A percentile compares a stretch with the other conserved stretches of the same genome.
Evolutionary conservation across 1,140 invertebrate species (phyloP).

Genomic region (Mesaphorura yosii): DNA sequence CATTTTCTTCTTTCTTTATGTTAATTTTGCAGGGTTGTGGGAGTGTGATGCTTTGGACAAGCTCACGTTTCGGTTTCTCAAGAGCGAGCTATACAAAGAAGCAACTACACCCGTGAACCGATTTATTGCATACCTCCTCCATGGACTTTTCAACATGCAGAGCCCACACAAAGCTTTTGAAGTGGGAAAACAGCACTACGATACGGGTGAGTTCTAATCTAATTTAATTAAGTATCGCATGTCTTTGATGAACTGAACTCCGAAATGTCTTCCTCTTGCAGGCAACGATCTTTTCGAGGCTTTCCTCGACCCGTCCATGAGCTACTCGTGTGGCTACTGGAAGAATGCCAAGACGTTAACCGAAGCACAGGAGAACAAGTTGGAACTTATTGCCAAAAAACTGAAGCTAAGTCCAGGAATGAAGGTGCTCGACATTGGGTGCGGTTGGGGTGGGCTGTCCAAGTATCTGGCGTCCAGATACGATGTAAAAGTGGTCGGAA

Average conservation of each 20-base stretch:
- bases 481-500: conserved; percentile 17
- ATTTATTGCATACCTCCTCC: not conserved
- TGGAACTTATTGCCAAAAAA: conserved; percentile 18
- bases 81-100: conserved; percentile 1
- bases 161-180: conserved; percentile 7
- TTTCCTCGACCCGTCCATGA: conserved; percentile 15
- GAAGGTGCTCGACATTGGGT: conserved; percentile 17
- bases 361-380: conserved; percentile 13
- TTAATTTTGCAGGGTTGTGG: not conserved
- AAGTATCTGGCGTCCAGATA: conserved; percentile 23
- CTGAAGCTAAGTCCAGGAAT: conserved; percentile 16
- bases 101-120: not conserved
- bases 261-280: not conserved
- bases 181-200: conserved; percentile 17
- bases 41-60: conserved; percentile 8
- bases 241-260: not conserved
- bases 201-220: conserved; percentile 2
- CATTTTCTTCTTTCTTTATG: not conserved
- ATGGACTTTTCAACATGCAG: conserved; percentile 7
- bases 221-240: too few species aligned
- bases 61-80: conserved; percentile 1
- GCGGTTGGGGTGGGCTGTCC: conserved; percentile 27
- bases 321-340: conserved; percentile 19
- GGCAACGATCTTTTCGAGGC: conserved; percentile 22
- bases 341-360: conserved; percentile 12